Base-by-base conservation (phyloP, 2,113 vertebrate species). In the Pongo abelii region DNA sequence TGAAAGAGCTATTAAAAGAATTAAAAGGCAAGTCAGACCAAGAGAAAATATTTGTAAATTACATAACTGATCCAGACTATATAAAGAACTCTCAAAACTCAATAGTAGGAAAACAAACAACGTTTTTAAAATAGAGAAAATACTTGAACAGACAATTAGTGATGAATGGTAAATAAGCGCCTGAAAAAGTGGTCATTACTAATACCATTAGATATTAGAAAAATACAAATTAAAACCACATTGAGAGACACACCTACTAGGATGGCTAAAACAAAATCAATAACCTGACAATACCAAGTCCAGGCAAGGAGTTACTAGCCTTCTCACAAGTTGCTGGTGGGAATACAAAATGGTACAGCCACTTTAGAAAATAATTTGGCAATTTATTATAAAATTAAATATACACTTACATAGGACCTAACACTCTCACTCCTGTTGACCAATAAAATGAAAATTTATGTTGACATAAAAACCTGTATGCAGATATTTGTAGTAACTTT, bases 11-110 rank as follows among this genome's bases (percentile, higher is more conserved):
- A 7, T 64, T 23, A 87, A 46, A 57, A 75, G 2, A 89, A 78
- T 57, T 77, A 84, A 89, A 95, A 84, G 23, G 46, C n/a, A 83
- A 88, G 25, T 81, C 55, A 64, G 22, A 83, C 30, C 30, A 5
- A n/a, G 12, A 55, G 64, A 89, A 25, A 96, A 84, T 77, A 69
- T n/a, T 84, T 83, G 6, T 23, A 57, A 69, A 84, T 93, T 48
- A 57, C 13, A 48, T 78, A 64, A 43, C 11, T 69, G 35, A 77
- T 75, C 5, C 27, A 67, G 30, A 87, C 18, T 46, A 40, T 46
- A 20, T 27, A 43, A 25, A 84, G 27, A 18, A 35, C 43, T 83
- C 55, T 43, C 72, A 75, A 83, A 83, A 78, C 32, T 81, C 30
- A 70, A 25, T 23, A 78, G 17, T 69, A 79, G 46, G 32, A 85